A percentile compares a stretch with the other conserved stretches of the same genome.
Evolutionary conservation across 35 echinoderm and acorn worm species (phyloP).

Genomic region (Heliocidaris tuberculata): DNA sequence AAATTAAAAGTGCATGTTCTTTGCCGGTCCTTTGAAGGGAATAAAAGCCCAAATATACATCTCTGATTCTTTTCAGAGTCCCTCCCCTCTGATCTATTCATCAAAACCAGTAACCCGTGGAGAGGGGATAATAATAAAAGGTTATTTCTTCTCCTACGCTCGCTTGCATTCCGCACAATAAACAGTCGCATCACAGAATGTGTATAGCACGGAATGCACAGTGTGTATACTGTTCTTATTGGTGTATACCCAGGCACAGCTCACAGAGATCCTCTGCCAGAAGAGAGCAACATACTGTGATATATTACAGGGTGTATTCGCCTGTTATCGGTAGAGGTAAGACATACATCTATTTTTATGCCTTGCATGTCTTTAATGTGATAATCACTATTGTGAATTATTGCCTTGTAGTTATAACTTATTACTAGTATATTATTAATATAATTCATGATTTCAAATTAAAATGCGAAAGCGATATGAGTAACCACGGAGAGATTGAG

Average conservation of each 20-base stretch:
- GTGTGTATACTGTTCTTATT: too few species aligned
- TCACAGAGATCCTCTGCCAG: background rate
- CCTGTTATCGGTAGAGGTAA: background rate
- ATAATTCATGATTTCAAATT: background rate
- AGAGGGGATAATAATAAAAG: background rate
- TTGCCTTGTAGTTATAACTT: background rate
- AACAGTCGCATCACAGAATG: background rate
- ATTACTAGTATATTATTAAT: background rate
- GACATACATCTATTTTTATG: background rate
- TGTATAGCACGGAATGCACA: background rate
- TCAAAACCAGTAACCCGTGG: background rate
- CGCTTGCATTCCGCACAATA: background rate
- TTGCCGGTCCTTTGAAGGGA: background rate
- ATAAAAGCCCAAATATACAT: background rate
- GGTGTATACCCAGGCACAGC: background rate
- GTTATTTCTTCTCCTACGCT: background rate
- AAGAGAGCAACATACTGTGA: background rate
- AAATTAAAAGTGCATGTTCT: background rate
- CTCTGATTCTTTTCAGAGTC: background rate
- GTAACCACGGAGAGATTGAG: background rate
- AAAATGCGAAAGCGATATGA: background rate
- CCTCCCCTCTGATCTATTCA: background rate
- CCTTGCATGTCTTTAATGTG: background rate
- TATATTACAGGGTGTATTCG: background rate
- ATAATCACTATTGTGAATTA: background rate